Conservation (phyloP, 2,888 invertebrate genomes). For the Lagria hirta region DNA sequence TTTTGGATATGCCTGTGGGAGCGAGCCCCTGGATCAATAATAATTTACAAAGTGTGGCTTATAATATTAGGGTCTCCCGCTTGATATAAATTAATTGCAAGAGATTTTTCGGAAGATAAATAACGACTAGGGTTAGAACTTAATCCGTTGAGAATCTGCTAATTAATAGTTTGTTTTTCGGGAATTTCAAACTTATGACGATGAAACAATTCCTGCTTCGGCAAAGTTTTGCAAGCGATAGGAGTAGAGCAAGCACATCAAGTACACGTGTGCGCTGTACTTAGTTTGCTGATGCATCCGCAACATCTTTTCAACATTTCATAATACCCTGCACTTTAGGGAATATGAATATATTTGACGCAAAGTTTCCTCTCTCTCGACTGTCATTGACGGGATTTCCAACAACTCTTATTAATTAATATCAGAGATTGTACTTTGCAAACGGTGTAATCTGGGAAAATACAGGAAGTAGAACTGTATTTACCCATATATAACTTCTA, state of each 20-base stretch:
- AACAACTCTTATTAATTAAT: too few relatives aligned
- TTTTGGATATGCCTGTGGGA: constrained; percentile 17
- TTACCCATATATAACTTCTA: too few relatives aligned
- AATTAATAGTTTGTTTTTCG: constrained; percentile 20
- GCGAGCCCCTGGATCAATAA: constrained; percentile 12
- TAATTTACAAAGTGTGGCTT: constrained; percentile 13
- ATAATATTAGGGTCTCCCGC: not conserved
- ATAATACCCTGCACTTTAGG: constrained; percentile 8
- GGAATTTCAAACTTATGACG: constrained; percentile 11
- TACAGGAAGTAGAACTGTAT: too few relatives aligned
- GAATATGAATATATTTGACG: constrained; percentile 13
- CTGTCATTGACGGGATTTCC: too few relatives aligned
- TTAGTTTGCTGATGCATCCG: constrained; percentile 12
- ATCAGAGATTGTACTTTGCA: too few relatives aligned
- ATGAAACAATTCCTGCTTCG: constrained; percentile 7
- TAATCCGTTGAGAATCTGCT: not conserved
- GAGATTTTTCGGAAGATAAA: constrained; percentile 12
- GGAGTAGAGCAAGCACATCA: constrained; percentile 17
- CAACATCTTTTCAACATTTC: constrained; percentile 13
- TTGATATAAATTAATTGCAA: constrained; percentile 14
- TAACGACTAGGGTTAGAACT: constrained; percentile 3
- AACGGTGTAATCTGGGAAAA: too few relatives aligned
- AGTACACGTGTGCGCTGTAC: constrained; percentile 15
- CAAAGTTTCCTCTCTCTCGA: too few relatives aligned
- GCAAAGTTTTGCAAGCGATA: constrained; percentile 18